These are phyloP conservation scores for Zosterops borbonicus DNA, from an alignment of 2,113 vertebrate species.

Conservation along the genomic window DNA sequence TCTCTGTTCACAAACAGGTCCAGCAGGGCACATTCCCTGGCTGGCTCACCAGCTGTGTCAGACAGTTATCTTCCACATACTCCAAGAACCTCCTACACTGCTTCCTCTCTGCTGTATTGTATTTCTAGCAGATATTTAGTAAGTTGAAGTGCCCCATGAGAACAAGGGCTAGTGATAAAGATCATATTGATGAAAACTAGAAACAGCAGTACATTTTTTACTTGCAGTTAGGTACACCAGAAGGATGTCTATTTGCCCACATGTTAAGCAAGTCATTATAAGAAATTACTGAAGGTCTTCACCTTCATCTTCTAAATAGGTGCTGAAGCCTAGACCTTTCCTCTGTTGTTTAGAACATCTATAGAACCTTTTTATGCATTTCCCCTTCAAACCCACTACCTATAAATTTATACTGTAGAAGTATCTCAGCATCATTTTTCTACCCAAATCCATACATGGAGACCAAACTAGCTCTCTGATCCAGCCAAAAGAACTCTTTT, in stretches of 20 bases:
- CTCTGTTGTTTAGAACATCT: neutral
- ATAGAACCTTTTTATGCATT: neutral
- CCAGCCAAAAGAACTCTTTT: neutral
- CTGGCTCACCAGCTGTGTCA: neutral
- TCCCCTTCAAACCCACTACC: neutral
- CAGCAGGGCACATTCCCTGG: neutral
- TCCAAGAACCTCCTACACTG: neutral
- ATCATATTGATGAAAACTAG: neutral
- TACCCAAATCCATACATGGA: neutral
- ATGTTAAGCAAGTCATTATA: neutral
- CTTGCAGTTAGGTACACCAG: neutral
- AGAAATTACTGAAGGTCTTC: neutral
- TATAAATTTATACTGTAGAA: neutral
- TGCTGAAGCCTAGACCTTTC: neutral
- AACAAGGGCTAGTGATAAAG: neutral
- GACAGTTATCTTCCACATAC: neutral
- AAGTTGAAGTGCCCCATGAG: neutral
- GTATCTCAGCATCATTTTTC: neutral
- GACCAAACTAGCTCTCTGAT: neutral
- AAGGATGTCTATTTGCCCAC: neutral
- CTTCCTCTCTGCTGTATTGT: neutral
- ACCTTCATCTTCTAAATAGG: neutral
- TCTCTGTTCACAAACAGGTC: neutral
- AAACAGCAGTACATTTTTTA: neutral
- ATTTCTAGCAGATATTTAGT: neutral